Base-by-base conservation (phyloP, 2,797 vertebrate species). In the Gouania willdenowi region DNA sequence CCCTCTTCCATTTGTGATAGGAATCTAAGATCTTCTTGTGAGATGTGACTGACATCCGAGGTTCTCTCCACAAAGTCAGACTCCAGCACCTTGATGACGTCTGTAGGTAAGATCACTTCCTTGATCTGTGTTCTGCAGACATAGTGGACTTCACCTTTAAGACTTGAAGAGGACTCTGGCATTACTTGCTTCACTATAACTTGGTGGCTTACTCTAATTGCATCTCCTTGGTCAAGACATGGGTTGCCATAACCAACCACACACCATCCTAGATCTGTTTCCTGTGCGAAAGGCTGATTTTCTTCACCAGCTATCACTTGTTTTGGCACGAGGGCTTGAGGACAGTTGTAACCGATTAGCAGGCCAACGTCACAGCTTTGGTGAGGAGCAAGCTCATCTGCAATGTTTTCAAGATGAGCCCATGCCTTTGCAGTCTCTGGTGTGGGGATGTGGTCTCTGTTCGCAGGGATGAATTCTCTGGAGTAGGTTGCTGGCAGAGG, bases 71-170 rank as follows among this genome's bases (percentile, higher is more conserved):
- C 13, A 1, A 62, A 62, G n/a, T 62, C 47, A 13, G 47, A 46
- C 6, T 68, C 38, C 14, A 63, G 39, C 6, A 20, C 8, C 21
- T 50, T 63, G 8, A 62, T 29, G 6, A 62, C 3, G 0, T 49
- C 39, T 28, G 5, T 5, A 11, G 47, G 35, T 24, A 23, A 10
- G 3, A 55, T 9, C 0, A 40, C 21, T 26, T 65, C 50, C 3
- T 37, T 60, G 2, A 68, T 18, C 4, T 63, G 43, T 14, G 43
- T 58, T 28, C 41, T 38, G 22, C 29, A 52, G 10, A 62, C 26
- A 26, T 38, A 62, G 8, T 29, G 34, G 2, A 64, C 54, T 38
- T 64, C 18, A 8, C 20, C 33, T 33, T 30, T 41, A 6, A 58
- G 16, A 4, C 23, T 5, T 15, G 26, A 26, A 21, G 26, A 20